phyloP scores from a whole-genome alignment of 1,140 invertebrate species.

The Drosophila mayri region DNA sequence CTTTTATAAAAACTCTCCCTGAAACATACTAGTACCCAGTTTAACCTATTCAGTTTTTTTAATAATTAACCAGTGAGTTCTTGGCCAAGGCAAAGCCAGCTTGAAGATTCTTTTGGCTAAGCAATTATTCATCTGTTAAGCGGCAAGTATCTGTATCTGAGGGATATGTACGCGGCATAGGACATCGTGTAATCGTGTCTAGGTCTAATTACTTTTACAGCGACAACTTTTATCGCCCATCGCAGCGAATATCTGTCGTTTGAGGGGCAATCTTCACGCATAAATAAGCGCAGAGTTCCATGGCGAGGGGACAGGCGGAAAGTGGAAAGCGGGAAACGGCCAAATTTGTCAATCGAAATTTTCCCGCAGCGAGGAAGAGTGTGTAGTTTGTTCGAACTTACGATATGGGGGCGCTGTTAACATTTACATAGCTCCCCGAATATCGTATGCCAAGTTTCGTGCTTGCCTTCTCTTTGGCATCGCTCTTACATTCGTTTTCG shows the following conservation, averaged over 20 bases:
- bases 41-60: neutral
- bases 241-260: conserved; percentile 48
- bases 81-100: neutral
- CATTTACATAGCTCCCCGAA: neutral
- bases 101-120: conserved; percentile 8
- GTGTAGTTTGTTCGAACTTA: conserved; percentile 26
- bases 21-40: no score
- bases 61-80: neutral
- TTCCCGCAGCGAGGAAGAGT: conserved; percentile 1
- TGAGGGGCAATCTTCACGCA: conserved; percentile 55
- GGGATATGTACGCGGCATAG: neutral
- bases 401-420: conserved; percentile 42
- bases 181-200: conserved; percentile 49
- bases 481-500: conserved; percentile 19
- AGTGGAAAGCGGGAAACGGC: neutral
- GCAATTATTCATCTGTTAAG: conserved; percentile 50
- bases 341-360: conserved; percentile 52
- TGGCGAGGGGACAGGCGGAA: neutral
- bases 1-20: neutral
- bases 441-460: conserved; percentile 65
- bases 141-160: conserved; percentile 23
- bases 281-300: conserved; percentile 36
- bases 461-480: conserved; percentile 19
- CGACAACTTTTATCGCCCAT: conserved; percentile 57
- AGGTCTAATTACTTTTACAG: conserved; percentile 58